Evolutionary conservation across 2,888 invertebrate species (phyloP), one percentile per base, ranked within the genome.

Genomic region (Cenopis cana): DNA sequence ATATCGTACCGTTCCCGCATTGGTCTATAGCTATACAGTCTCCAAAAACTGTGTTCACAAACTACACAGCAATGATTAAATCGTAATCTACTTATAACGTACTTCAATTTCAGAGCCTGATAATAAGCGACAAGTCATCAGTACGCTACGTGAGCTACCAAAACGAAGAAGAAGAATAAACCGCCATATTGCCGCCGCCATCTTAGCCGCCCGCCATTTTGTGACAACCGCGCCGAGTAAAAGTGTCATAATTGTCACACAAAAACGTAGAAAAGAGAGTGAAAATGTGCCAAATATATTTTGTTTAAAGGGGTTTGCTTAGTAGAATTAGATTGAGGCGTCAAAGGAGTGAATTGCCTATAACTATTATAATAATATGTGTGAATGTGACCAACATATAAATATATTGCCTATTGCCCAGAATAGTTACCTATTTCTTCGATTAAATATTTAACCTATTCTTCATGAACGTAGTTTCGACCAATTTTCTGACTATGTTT

Each of bases 141-240:
- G 98, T 99, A 41, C 96, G 98, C 79, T 99, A 99, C 93, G 98
- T 98, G 69, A 98, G 98, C 83, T 99, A 98, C 91, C 97, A 98
- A 88, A 98, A 98, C 88, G 98, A 98, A 82, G 98, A 98, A 79
- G 98, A 98, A 79, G 97, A 97, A 82, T 93, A 88, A 82, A 78
- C 59, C 54, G 33, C 59, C 67, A 67, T 52, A 12, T 46, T 61
- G 17, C 38, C 64, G 76, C 80, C 78, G 79, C 82, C 81, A 81
- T 77, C 71, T 75, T 77, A 72, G 72, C 33, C 67, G 76, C 74
- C 72, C 83, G 82, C 88, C 88, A 88, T 87, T 76, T 87, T 86
- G 83, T 83, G 68, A 78, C n/a, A 78, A 79, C 82, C 41, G 4
- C 41, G 41, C 41, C 41, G 41, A 14, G 80, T 82, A 82, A n/a